A percentile compares a stretch with the other conserved stretches of the same genome.
Evolutionary conservation across 2,797 vertebrate genomes (phyloP).

Genomic region (Argentina silus): DNA sequence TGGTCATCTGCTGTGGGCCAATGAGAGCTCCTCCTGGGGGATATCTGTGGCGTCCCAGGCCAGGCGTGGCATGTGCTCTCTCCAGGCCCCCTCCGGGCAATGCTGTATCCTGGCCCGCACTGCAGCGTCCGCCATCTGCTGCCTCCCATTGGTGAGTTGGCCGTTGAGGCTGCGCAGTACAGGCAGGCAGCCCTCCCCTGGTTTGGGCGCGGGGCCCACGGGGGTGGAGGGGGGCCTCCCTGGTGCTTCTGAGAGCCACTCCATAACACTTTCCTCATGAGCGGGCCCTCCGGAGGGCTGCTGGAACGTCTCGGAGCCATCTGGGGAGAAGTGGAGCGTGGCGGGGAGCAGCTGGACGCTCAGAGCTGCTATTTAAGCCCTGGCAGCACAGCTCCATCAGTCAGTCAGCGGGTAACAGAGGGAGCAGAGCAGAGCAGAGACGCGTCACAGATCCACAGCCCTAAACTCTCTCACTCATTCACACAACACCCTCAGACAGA

Average conservation of each 20-base stretch:
- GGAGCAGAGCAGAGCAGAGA: conserved; percentile 57
- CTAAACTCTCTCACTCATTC: not conserved
- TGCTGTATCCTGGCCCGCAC: conserved; percentile 63
- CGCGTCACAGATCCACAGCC: conserved; percentile 17
- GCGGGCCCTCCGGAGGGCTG: conserved; percentile 75
- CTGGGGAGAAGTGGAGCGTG: conserved; percentile 83
- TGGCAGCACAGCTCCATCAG: conserved; percentile 76
- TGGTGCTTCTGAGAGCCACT: conserved; percentile 78
- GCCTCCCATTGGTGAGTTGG: conserved; percentile 70
- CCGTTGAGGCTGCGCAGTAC: conserved; percentile 54
- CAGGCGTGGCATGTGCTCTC: conserved; percentile 63
- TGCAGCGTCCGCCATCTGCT: conserved; percentile 75
- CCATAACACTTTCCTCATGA: conserved; percentile 78
- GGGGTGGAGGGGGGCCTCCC: conserved; percentile 61
- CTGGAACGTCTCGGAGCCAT: conserved; percentile 82
- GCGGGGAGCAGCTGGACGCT: conserved; percentile 82
- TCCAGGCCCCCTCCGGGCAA: conserved; percentile 52
- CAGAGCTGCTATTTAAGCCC: conserved; percentile 82
- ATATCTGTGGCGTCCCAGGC: conserved; percentile 66
- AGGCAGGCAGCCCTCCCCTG: conserved; percentile 47
- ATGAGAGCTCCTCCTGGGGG: conserved; percentile 57
- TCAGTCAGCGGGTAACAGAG: conserved; percentile 69
- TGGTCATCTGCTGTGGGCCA: conserved; percentile 66
- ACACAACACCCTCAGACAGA: not conserved
- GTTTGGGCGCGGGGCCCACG: conserved; percentile 64